Conservation (phyloP, 2,888 invertebrate species). For the Kuschelorhynchus macadamiae region DNA sequence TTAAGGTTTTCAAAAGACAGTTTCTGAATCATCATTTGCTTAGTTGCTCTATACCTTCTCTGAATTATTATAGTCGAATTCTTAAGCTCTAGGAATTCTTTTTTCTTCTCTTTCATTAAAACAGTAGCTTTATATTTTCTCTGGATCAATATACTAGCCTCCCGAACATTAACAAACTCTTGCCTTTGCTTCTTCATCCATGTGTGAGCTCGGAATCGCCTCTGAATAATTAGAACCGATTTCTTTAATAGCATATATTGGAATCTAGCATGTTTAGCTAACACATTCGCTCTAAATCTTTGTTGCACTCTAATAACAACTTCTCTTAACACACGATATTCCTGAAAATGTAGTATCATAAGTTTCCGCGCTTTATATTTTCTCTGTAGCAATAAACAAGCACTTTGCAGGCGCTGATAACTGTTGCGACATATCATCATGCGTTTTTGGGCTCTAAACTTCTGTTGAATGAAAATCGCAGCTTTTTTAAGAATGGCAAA, state of each 20-base stretch:
- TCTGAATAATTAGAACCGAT: conserved; percentile 58
- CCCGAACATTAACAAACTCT: conserved; percentile 63
- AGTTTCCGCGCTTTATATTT: conserved; percentile 55
- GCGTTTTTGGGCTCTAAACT: conserved; percentile 18
- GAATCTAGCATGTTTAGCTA: conserved; percentile 45
- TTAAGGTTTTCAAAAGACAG: conserved; percentile 29
- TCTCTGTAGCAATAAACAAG: conserved; percentile 64
- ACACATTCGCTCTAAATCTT: conserved; percentile 58
- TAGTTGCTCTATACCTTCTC: conserved; percentile 58
- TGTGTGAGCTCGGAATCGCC: conserved; percentile 60
- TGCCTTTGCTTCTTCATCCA: conserved; percentile 60
- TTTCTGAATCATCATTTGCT: conserved; percentile 22
- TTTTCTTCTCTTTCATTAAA: conserved; percentile 47
- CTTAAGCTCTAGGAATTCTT: conserved; percentile 33
- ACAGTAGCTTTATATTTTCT: conserved; percentile 67
- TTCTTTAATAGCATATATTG: conserved; percentile 51
- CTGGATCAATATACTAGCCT: conserved; percentile 67
- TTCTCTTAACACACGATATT: conserved; percentile 39
- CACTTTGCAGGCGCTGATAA: conserved; percentile 66
- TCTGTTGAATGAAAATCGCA: conserved; percentile 19
- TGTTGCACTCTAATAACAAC: conserved; percentile 47
- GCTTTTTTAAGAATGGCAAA: conserved; percentile 34
- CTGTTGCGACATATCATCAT: conserved; percentile 60
- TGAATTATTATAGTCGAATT: conserved; percentile 59
- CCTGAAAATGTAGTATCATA: conserved; percentile 49